Percentiles rank a stretch among this genome's conserved stretches.
These are phyloP conservation scores for Gandaritis pyraliata DNA, from an alignment of 2,888 invertebrate species.

Conservation along the genomic window DNA sequence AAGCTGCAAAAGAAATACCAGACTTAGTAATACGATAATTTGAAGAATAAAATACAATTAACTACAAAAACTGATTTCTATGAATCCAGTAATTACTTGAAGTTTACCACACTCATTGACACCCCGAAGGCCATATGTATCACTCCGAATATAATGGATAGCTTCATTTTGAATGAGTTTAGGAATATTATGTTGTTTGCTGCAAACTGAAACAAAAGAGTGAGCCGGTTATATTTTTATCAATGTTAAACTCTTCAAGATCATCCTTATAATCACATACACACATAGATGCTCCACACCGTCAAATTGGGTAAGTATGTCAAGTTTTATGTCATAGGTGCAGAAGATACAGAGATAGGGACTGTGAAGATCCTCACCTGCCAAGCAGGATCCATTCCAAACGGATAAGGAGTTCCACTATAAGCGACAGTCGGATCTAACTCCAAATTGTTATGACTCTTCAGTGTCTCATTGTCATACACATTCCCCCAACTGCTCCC, in stretches of 20 bases:
- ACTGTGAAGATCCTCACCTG: conserved; percentile 67
- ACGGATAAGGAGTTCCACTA: conserved; percentile 83
- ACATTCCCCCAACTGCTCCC: conserved; percentile 86
- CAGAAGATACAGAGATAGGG: too few relatives aligned
- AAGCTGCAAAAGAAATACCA: conserved; percentile 63
- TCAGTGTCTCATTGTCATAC: conserved; percentile 64
- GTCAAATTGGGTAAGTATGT: too few relatives aligned
- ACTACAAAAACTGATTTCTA: conserved; percentile 71
- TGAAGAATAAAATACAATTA: conserved; percentile 36
- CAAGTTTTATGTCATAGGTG: too few relatives aligned
- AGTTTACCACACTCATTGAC: conserved; percentile 86
- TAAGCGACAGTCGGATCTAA: conserved; percentile 78
- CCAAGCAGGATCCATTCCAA: conserved; percentile 90
- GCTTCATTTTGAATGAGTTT: conserved; percentile 91
- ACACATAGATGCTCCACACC: too few relatives aligned
- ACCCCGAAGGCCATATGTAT: conserved; percentile 90
- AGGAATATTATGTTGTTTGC: conserved; percentile 88
- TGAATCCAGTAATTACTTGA: conserved; percentile 84
- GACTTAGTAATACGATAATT: conserved; percentile 15
- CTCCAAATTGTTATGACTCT: conserved; percentile 57
- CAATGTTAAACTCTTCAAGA: too few relatives aligned
- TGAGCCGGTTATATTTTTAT: neutral
- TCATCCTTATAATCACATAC: too few relatives aligned
- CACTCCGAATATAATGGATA: conserved; percentile 89
- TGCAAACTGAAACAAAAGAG: conserved; percentile 70